Base-by-base conservation (phyloP, 2,113 vertebrate species). In the Bujurquina vittata region DNA sequence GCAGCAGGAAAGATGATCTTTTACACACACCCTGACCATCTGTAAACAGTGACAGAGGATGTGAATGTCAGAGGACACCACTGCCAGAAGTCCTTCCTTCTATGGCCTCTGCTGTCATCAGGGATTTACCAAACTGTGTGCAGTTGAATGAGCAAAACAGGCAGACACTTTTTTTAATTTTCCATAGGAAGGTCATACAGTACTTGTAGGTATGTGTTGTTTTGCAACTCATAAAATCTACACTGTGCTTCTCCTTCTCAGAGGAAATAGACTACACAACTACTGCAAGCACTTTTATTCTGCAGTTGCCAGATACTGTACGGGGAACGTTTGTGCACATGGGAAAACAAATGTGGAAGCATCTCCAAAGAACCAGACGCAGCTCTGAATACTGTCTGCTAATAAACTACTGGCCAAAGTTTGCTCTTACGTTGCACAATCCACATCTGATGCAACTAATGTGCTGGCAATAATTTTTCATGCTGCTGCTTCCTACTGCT, bases 41-140 rank as follows among this genome's bases (percentile, higher is more conserved):
- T 82, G 84, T 77, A 84, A 80, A 69, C 57, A 37, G 67, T 80
- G 83, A 85, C 85, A 80, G 85, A 88, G 82, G 79, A 90, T 77
- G 76, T 75, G 73, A 90, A 85, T 88, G 89, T 89, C 84, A 76
- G 84, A 87, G 79, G 84, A 92, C 88, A 83, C 76, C 33, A 29
- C 83, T 88, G 87, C 87, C 83, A 89, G 11, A 80, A 89, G 85
- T 83, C 81, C 87, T 89, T 89, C 79, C 57, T 83, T 83, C 75
- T 69, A 75, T 58, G 79, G 86, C 88, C 88, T 83, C 75, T 87
- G 84, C 87, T 90, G 81, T 85, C 90, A 78, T 90, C 84, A 88
- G 74, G 72, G 57, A 91, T 89, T 81, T 79, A 73, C 35, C 72
- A 75, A 85, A 81, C 73, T 74, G 35, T 62, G 72, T 73, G 80